These are phyloP conservation scores for Melinopterus prodromus DNA, from an alignment of 2,888 invertebrate genomes.

Conservation along the genomic window DNA sequence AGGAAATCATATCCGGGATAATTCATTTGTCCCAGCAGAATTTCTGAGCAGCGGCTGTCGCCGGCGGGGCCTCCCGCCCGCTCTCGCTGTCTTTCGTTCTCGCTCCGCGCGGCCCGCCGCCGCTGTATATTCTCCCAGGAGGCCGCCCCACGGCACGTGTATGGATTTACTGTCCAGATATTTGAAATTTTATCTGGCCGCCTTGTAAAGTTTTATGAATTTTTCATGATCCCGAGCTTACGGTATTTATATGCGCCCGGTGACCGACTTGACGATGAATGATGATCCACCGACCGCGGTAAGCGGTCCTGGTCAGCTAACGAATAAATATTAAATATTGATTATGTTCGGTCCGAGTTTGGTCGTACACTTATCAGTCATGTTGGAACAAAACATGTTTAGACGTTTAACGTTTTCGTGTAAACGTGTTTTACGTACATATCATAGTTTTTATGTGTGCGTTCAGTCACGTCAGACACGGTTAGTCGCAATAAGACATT, in stretches of 20 bases:
- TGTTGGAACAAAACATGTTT: no score
- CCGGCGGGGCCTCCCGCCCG: not conserved
- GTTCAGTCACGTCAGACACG: no score
- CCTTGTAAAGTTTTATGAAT: slow-evolving; percentile 44
- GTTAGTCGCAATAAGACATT: no score
- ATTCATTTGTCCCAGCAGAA: slow-evolving; percentile 4
- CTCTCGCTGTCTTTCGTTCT: not conserved
- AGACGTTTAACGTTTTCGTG: no score
- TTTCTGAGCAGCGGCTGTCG: not conserved
- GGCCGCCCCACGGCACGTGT: slow-evolving; percentile 17
- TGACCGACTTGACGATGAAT: slow-evolving; percentile 4
- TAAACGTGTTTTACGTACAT: no score
- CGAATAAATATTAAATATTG: not conserved
- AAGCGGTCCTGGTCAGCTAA: not conserved
- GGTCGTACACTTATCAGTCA: no score
- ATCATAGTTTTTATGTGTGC: no score
- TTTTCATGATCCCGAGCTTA: slow-evolving; percentile 41
- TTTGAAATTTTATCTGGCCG: slow-evolving; percentile 42
- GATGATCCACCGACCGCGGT: not conserved
- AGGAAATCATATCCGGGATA: not conserved
- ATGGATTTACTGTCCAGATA: slow-evolving; percentile 35
- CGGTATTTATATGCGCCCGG: slow-evolving; percentile 36
- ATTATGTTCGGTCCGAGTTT: not conserved
- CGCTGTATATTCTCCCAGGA: not conserved
- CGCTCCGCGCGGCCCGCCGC: not conserved